Conservation (phyloP, 2,113 vertebrate species). For the Actenoides hombroni region DNA sequence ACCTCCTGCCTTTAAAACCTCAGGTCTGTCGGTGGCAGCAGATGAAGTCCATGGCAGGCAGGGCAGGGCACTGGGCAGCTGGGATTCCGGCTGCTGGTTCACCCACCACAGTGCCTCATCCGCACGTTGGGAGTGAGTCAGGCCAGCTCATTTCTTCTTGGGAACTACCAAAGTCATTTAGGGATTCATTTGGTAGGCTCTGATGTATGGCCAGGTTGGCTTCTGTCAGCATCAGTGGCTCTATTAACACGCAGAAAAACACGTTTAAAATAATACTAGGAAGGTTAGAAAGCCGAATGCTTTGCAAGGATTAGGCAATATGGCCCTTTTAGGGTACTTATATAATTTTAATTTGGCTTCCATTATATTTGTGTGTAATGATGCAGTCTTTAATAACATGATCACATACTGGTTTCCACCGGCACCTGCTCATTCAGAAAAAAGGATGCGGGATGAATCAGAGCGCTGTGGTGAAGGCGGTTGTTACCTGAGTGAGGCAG, state of each 20-base stretch:
- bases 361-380: not conserved
- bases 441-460: conserved; percentile 47
- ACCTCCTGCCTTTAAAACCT: not conserved
- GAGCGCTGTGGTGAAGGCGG: not conserved
- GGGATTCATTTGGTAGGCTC: not conserved
- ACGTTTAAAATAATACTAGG: conserved; percentile 26
- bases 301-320: not conserved
- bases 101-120: not conserved
- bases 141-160: conserved; percentile 1
- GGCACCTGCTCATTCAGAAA: conserved; percentile 50
- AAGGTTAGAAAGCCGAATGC: not conserved
- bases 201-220: not conserved
- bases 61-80: not conserved
- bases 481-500: not conserved
- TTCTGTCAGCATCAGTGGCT: not conserved
- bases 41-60: not conserved
- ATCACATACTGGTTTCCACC: not conserved
- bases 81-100: not conserved
- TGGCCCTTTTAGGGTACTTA: not conserved
- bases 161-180: not conserved
- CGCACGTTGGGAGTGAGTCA: not conserved
- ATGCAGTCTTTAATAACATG: conserved; percentile 34
- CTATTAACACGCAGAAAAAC: not conserved
- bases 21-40: not conserved
- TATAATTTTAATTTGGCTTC: conserved; percentile 33